phyloP scores from a whole-genome alignment of 2,797 vertebrate species.

The Enoplosus armatus region DNA sequence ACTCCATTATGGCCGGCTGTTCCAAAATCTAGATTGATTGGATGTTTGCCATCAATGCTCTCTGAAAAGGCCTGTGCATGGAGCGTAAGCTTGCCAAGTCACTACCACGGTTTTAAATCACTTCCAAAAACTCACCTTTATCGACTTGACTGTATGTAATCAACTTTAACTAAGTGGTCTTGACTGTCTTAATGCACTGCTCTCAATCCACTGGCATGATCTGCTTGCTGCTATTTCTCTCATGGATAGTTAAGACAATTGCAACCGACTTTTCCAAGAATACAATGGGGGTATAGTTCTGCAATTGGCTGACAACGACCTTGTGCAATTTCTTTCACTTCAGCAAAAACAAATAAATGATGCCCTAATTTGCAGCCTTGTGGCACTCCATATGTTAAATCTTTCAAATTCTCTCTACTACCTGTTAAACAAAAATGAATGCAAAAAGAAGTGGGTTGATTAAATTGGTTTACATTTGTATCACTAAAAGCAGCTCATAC shows the following conservation, averaged over 20 bases:
- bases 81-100: slow-evolving; percentile 15
- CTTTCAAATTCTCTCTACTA: background rate
- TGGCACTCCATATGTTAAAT: background rate
- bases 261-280: background rate
- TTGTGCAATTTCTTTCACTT: background rate
- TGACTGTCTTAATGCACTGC: background rate
- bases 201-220: no score
- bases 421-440: no score
- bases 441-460: no score
- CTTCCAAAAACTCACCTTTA: slow-evolving; percentile 19
- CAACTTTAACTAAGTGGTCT: slow-evolving; percentile 34
- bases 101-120: slow-evolving; percentile 17
- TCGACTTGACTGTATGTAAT: slow-evolving; percentile 22
- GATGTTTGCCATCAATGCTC: slow-evolving; percentile 29
- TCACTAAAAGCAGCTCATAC: background rate
- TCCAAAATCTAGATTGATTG: slow-evolving; percentile 29
- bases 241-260: background rate
- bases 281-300: background rate
- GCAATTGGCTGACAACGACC: background rate
- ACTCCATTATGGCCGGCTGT: slow-evolving; percentile 2
- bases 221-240: background rate
- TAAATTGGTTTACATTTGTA: background rate
- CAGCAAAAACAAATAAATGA: background rate
- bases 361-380: background rate
- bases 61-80: slow-evolving; percentile 21